Evolutionary conservation across 2,113 vertebrate species (phyloP).

Genomic region (Dromaius novaehollandiae): DNA sequence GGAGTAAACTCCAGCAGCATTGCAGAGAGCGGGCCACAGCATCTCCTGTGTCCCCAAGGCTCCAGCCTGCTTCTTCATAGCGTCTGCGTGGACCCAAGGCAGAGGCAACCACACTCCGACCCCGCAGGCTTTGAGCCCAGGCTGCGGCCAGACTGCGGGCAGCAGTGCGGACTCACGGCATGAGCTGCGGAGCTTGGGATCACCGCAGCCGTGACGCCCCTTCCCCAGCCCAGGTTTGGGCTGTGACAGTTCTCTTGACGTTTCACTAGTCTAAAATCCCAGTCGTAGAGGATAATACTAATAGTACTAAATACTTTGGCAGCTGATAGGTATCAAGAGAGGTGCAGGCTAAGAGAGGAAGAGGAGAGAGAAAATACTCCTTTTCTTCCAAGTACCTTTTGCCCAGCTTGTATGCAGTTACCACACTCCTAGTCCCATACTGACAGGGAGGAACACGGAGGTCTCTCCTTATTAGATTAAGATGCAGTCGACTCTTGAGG

Average conservation of each 20-base stretch:
- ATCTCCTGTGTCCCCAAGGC: accelerated
- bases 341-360: not conserved
- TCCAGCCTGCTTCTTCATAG: not conserved
- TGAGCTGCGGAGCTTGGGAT: accelerated
- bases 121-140: not conserved
- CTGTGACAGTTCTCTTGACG: not conserved
- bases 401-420: not conserved
- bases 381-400: not conserved
- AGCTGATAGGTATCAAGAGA: not conserved
- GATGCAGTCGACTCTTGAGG: not conserved
- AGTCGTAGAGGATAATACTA: not conserved
- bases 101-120: not conserved
- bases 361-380: not conserved
- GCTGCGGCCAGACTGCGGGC: not conserved
- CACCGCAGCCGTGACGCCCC: not conserved
- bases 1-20: not conserved
- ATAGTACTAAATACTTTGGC: not conserved
- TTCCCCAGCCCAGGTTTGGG: not conserved
- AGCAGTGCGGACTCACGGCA: not conserved
- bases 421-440: not conserved
- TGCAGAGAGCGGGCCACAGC: accelerated
- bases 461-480: not conserved
- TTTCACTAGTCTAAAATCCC: not conserved
- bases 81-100: not conserved
- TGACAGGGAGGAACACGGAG: not conserved